Evolutionary conservation across 1,140 invertebrate genomes (phyloP), one percentile per base, ranked within the genome.

Genomic region (Tetramorium parvispinum): DNA sequence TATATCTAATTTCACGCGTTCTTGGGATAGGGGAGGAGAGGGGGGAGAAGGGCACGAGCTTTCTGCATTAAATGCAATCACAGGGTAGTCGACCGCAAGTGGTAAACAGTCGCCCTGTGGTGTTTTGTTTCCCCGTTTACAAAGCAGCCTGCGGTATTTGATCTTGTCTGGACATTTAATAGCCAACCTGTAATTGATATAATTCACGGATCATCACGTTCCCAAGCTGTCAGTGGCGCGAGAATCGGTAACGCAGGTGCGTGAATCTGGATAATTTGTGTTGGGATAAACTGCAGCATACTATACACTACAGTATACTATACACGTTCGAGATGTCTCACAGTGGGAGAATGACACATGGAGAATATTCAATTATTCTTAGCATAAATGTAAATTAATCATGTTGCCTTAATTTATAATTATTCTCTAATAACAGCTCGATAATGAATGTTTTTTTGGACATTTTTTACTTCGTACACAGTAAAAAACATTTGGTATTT

Each of bases 121-220:
- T 51, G 65, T 71, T 82, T 70, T 46, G 65, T 71, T 71, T 55
- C 32, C 43, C 49, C n/a, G 51, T 71, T 70, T 71, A 27, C 2
- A 51, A 40, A 66, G 13, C 53, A 61, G 51, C n/a, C 71, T 51
- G 53, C 43, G 49, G 10, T 71, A 24, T 82, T 82, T 57, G 79
- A 82, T 82, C 51, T 59, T 37, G 40, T 53, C 63, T 16, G 77
- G 3, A 71, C 43, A 73, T 71, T 71, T 57, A 55, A 73, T 57
- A 71, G 66, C 68, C 49, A 16, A 11, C 7, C 13, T 46, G 4
- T 82, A 82, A 82, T 82, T 82, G 40, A 71, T 82, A 59, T 21
- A 57, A 73, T 73, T 7, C 53, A 40, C 37, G 37, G 18, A 57
- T 73, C 24, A 71, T 46, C 24, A 40, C 63, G 43, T 66, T 71